phyloP scores from a whole-genome alignment of 2,113 vertebrate species.

The Ameiurus melas region DNA sequence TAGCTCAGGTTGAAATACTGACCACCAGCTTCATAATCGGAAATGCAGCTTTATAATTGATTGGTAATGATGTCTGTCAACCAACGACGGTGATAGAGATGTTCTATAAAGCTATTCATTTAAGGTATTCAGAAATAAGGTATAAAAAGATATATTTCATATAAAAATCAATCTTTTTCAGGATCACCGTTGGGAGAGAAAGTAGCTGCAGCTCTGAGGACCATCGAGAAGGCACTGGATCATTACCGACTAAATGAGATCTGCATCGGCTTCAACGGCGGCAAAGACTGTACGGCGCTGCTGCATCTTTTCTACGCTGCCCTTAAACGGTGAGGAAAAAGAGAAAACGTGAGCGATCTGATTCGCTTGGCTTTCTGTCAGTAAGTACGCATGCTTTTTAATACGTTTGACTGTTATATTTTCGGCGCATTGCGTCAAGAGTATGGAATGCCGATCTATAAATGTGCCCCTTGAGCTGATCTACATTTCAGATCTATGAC shows the following conservation, averaged over 20 bases:
- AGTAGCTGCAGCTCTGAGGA: conserved; percentile 80
- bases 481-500: not conserved
- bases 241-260: conserved; percentile 78
- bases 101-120: not conserved
- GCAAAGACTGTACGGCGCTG: conserved; percentile 95
- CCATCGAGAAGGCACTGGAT: conserved; percentile 81
- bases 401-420: not conserved
- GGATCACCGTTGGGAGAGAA: conserved; percentile 82
- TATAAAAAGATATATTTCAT: no score
- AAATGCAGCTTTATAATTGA: not conserved
- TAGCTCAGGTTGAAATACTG: not conserved
- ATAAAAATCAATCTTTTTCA: conserved; percentile 54
- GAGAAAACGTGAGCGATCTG: not conserved
- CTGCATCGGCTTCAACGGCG: conserved; percentile 94
- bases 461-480: not conserved
- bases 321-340: conserved; percentile 77
- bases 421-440: not conserved
- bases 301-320: conserved; percentile 89
- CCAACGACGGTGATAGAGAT: not conserved
- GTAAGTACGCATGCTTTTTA: not conserved
- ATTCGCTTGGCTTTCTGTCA: not conserved
- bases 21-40: conserved; percentile 13
- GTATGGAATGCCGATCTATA: not conserved
- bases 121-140: not conserved
- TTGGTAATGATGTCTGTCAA: not conserved